Evolutionary conservation across 2,113 vertebrate species (phyloP).

Genomic region (Nothocercus nigrocapillus): DNA sequence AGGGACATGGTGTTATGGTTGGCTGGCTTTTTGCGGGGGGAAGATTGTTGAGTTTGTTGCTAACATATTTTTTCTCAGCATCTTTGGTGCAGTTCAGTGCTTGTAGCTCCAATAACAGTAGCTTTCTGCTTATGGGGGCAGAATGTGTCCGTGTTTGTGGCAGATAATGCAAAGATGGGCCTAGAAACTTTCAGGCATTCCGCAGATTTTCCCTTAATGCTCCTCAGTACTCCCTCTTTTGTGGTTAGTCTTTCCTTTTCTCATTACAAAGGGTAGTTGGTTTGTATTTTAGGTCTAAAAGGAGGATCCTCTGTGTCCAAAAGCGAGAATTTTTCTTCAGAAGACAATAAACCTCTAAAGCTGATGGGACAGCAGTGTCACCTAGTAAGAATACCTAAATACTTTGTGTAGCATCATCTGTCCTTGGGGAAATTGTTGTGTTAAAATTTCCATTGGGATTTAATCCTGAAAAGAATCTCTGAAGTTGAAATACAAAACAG

Average conservation of each 20-base stretch:
- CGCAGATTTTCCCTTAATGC: neutral
- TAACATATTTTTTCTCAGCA: neutral
- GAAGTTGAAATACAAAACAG: neutral
- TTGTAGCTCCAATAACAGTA: neutral
- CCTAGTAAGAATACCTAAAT: neutral
- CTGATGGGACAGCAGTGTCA: neutral
- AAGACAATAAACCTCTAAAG: neutral
- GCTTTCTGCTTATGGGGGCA: neutral
- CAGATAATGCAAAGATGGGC: neutral
- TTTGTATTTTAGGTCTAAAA: neutral
- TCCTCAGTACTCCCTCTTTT: neutral
- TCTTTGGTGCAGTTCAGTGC: neutral
- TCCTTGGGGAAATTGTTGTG: neutral
- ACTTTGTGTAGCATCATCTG: neutral
- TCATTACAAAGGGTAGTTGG: no score
- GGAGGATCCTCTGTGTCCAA: neutral
- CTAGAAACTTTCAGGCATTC: slow-evolving; percentile 2
- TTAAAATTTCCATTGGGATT: neutral
- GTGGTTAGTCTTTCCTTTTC: neutral
- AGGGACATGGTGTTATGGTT: neutral
- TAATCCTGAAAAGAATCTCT: neutral
- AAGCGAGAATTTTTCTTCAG: neutral
- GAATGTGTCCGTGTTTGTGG: rapidly evolving
- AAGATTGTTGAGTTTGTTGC: neutral
- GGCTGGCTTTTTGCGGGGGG: neutral